These are phyloP conservation scores for Catocala nupta DNA, from an alignment of 2,888 invertebrate species.

Conservation along the genomic window DNA sequence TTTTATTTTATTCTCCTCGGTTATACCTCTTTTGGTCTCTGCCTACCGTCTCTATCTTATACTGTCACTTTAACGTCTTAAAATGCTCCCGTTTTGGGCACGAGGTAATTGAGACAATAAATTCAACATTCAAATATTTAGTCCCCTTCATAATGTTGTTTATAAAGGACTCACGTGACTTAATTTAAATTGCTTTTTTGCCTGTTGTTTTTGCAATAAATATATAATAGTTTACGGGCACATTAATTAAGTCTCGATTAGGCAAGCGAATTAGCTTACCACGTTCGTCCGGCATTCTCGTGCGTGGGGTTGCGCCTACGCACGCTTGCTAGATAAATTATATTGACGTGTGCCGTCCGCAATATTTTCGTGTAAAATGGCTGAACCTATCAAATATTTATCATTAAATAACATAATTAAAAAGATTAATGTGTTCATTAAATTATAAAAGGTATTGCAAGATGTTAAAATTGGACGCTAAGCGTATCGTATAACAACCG, in stretches of 20 bases:
- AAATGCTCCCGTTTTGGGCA: slow-evolving; percentile 16
- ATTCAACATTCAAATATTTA: slow-evolving; percentile 13
- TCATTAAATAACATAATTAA: slow-evolving; percentile 30
- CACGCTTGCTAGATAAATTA: slow-evolving; percentile 65
- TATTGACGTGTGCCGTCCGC: slow-evolving; percentile 59
- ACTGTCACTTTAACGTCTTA: slow-evolving; percentile 25
- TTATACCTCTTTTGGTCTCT: slow-evolving; percentile 13
- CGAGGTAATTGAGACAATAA: slow-evolving; percentile 22
- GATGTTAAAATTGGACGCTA: neutral
- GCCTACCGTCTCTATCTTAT: slow-evolving; percentile 16
- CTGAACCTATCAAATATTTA: slow-evolving; percentile 39
- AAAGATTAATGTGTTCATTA: slow-evolving; percentile 33
- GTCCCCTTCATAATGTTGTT: slow-evolving; percentile 2
- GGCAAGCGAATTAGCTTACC: slow-evolving; percentile 59
- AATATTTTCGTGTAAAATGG: slow-evolving; percentile 40
- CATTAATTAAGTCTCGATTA: slow-evolving; percentile 49
- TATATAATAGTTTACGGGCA: slow-evolving; percentile 41
- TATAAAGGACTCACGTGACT: slow-evolving; percentile 11
- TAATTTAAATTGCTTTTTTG: slow-evolving; percentile 30
- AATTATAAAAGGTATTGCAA: slow-evolving; percentile 8
- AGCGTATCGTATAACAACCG: neutral
- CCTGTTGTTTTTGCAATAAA: slow-evolving; percentile 31
- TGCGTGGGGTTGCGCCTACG: slow-evolving; percentile 72
- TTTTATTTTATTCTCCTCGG: slow-evolving; percentile 28
- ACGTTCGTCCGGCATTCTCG: slow-evolving; percentile 52